Conservation (phyloP, 2,797 vertebrate genomes). For the Enteromius thamalakanensis region DNA sequence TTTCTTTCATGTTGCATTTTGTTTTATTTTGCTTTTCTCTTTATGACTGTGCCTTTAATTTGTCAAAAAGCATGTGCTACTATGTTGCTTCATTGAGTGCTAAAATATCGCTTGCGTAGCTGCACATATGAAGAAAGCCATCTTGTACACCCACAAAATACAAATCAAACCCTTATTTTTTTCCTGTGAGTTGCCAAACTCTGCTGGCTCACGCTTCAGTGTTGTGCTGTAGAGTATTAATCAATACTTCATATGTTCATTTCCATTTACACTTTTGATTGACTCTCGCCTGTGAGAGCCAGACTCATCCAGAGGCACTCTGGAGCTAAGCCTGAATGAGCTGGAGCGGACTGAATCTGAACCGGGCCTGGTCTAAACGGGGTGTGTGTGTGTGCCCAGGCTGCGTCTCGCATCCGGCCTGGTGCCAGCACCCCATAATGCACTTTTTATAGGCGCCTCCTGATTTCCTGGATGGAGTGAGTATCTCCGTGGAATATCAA, state of each 20-base stretch:
- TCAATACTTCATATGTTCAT: constrained; percentile 16
- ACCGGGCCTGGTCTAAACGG: constrained; percentile 15
- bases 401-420: constrained; percentile 37
- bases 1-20: not conserved
- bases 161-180: not conserved
- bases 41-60: not conserved
- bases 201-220: not conserved
- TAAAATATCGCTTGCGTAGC: not conserved
- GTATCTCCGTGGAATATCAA: constrained; percentile 76
- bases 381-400: constrained; percentile 34
- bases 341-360: constrained; percentile 44
- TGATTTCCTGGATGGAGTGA: constrained; percentile 78
- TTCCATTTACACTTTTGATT: constrained; percentile 16
- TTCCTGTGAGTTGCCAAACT: not conserved
- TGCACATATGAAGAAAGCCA: not conserved
- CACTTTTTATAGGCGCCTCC: constrained; percentile 71
- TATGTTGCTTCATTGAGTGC: not conserved
- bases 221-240: constrained; percentile 17
- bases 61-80: not conserved
- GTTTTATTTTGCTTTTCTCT: not conserved
- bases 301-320: constrained; percentile 11
- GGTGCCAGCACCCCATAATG: constrained; percentile 62
- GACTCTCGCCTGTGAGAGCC: not conserved
- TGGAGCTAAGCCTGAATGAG: constrained; percentile 40
- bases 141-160: not conserved